Base-by-base conservation (phyloP, 2,113 vertebrate species). In the Eublepharis macularius region DNA sequence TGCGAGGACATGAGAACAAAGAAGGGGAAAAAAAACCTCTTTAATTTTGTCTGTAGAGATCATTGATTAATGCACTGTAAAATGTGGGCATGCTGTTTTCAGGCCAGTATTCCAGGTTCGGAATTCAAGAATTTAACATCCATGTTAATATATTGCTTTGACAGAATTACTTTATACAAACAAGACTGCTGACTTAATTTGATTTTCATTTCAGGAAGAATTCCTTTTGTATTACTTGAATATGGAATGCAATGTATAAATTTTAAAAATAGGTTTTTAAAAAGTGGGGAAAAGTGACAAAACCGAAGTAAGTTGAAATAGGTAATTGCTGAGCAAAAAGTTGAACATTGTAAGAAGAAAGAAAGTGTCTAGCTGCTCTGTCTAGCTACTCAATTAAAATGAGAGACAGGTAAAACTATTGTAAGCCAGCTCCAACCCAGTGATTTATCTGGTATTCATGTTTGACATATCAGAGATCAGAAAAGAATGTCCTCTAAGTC, bases 1-100 rank as follows among this genome's bases (percentile, higher is more conserved):
- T 83, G 82, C 54, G 73, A 82, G 6, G 70, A 2, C 51, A 45
- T 63, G 86, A 54, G 32, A 21, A 41, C 85, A 70, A 87, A 86
- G 65, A 29, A 83, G 60, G 7, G 51, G 36, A 19, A 29, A 11
- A 78, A 29, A 5, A 84, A 81, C 14, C 36, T n/a, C 3, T 49
- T 24, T 73, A 29, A 16, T 57, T 57, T 21, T n/a, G 19, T 68
- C 36, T 70, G 34, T 54, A 70, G 10, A n/a, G 14, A 72, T 39
- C 60, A 41, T 13, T 63, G 75, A 51, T 14, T 57, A 78, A 54
- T 69, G 47, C 14, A 17, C 54, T 66, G 29, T 47, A 29, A 66
- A 45, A 72, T 34, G 32, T 6, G n/a, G 34, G 19, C 36, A 26
- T 76, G 66, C 0, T 49, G 29, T 41, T 24, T 39, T 17, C 84